Evolutionary conservation across 2,113 vertebrate genomes (phyloP).

Genomic region (Silurus asotus): DNA sequence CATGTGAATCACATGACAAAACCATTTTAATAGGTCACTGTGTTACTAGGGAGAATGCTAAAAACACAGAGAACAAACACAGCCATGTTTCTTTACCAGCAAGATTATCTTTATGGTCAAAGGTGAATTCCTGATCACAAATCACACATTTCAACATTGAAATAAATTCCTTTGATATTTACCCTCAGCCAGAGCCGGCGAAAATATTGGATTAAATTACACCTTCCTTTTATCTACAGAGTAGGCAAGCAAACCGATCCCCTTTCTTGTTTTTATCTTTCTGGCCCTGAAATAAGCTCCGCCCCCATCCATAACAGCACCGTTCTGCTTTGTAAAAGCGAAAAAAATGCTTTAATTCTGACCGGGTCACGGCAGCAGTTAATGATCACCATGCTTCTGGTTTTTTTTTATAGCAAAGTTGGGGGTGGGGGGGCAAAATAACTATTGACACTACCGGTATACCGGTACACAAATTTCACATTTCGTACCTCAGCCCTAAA

Average conservation of each 20-base stretch:
- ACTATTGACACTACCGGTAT: no score
- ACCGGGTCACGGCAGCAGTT: background rate
- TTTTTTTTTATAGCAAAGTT: background rate
- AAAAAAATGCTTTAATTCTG: background rate
- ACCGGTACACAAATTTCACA: no score
- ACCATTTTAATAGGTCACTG: conserved; percentile 11
- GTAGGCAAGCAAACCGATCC: background rate
- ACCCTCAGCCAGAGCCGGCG: background rate
- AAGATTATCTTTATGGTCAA: background rate
- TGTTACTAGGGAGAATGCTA: conserved; percentile 10
- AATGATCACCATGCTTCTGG: background rate
- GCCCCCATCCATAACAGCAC: background rate
- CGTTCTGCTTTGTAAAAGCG: background rate
- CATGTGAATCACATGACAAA: background rate
- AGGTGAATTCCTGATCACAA: background rate
- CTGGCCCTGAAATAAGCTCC: background rate
- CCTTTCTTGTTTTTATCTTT: background rate
- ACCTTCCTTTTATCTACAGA: no score
- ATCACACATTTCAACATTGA: background rate
- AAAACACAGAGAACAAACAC: conserved; percentile 7
- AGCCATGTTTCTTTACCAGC: background rate
- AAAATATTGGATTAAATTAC: no score
- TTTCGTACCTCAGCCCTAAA: no score
- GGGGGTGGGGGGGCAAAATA: no score
- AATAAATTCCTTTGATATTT: background rate